Base-by-base conservation (phyloP, 2,888 invertebrate species). In the Sisyra nigra region DNA sequence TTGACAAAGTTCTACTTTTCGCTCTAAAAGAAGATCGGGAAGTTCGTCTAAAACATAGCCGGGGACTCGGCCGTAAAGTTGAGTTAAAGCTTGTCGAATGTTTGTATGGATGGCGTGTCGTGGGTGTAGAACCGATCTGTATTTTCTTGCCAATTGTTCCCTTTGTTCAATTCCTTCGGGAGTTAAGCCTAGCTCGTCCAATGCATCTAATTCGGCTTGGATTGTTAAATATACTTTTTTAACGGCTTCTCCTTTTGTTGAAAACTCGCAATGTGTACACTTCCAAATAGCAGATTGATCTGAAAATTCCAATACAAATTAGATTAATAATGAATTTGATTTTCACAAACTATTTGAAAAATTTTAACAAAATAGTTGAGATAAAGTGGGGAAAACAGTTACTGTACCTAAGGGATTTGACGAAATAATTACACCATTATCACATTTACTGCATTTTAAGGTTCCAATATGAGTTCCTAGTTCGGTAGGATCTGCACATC, bases 401-500 rank as follows among this genome's bases (percentile, higher is more conserved):
- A 10, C 31, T 9, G 31, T 30, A 81, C 82, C 80, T 50, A 80
- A 61, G 19, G 84, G 74, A 60, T 79, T 67, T 41, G 68, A 65
- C 3, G 79, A 66, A 46, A 80, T 49, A 39, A 83, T 66, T 40
- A 79, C 61, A 1, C 84, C 82, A 49, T 77, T 75, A 48, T 80
- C 77, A 54, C 84, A 84, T 57, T 79, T 80, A 50, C 68, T 76
- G 54, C 88, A 89, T 57, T 81, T 84, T 2, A 88, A 59, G 0
- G 85, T 76, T 49, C 86, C 81, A 55, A 84, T 70, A 54, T 85
- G 74, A 0, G 87, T 84, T 7, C 77, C 81, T 37, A 88, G 60
- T 57, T 89, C 89, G 0, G 78, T 80, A 8, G 85, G 81, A 59
- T 88, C 87, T 2, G 70, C 63, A 55, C 88, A 89, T 41, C 88